A percentile compares a stretch with the other conserved stretches of the same genome.
phyloP scores from a whole-genome alignment of 2,888 invertebrate genomes.

The Criorhina ranunculi region DNA sequence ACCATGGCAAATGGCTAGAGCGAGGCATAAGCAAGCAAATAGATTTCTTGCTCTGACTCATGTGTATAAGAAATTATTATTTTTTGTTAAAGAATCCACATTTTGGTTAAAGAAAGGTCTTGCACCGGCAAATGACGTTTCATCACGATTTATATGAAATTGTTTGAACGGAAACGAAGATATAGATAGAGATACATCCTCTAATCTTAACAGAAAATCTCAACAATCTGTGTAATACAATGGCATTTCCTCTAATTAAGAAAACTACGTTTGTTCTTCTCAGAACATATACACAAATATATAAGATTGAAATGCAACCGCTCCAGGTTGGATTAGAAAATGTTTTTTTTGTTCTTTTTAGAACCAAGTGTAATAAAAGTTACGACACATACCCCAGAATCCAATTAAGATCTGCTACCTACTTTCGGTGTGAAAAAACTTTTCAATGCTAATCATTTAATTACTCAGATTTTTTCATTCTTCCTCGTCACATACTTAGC shows the following conservation, averaged over 20 bases:
- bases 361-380: slow-evolving; percentile 10
- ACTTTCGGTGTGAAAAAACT: slow-evolving; percentile 5
- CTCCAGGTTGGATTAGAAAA: background rate
- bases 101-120: too few species aligned
- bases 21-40: too few species aligned
- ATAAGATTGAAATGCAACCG: background rate
- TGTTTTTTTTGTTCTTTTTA: background rate
- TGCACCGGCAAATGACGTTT: too few species aligned
- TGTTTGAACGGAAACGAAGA: too few species aligned
- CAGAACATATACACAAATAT: slow-evolving; percentile 1
- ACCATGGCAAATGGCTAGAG: too few species aligned
- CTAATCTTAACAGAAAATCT: background rate
- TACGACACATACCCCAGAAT: background rate
- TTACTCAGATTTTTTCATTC: background rate
- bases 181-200: background rate
- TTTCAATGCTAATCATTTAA: background rate
- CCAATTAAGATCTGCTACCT: background rate
- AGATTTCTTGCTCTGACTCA: too few species aligned
- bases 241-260: slow-evolving; percentile 3
- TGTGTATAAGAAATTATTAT: too few species aligned
- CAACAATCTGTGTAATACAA: background rate
- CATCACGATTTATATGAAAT: too few species aligned
- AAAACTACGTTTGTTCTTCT: slow-evolving; percentile 9
- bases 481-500: slow-evolving; percentile 3
- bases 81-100: too few species aligned